Percentiles rank a stretch among this genome's conserved stretches.
Evolutionary conservation across 92 coral and sea anemone species (phyloP).

Genomic region (Anthopleura xanthogrammica): DNA sequence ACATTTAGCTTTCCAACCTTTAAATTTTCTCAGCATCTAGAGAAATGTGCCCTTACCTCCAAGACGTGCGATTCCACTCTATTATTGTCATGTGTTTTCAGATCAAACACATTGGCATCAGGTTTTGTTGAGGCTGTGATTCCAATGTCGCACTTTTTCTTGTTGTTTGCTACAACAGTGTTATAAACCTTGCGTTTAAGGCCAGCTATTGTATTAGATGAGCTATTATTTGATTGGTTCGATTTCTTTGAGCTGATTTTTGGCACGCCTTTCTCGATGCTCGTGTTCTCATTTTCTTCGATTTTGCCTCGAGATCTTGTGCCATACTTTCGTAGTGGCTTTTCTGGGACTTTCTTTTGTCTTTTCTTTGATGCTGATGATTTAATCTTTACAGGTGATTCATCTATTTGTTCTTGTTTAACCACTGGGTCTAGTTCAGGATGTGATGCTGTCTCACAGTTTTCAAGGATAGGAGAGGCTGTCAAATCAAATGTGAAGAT

Average conservation of each 20-base stretch:
- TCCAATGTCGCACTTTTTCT: constrained; percentile 9
- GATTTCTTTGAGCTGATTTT: background rate
- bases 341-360: constrained; percentile 1
- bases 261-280: background rate
- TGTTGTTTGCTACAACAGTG: constrained; percentile 4
- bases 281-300: background rate
- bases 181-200: constrained; percentile 19
- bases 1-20: too few species aligned
- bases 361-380: constrained; percentile 10
- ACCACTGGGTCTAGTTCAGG: background rate
- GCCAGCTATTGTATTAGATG: background rate
- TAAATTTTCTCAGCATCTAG: background rate
- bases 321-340: constrained; percentile 31
- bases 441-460: background rate
- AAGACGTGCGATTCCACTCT: background rate
- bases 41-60: background rate
- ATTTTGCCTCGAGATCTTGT: constrained; percentile 14
- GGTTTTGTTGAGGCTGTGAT: background rate
- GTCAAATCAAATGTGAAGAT: constrained; percentile 73
- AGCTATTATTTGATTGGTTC: background rate
- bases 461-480: constrained; percentile 28
- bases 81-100: background rate
- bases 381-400: background rate
- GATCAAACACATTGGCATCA: background rate
- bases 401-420: constrained; percentile 17